Percentiles rank a stretch among this genome's conserved stretches.
These are phyloP conservation scores for Syngnathus scovelli DNA, from an alignment of 2,113 vertebrate species.

Conservation along the genomic window DNA sequence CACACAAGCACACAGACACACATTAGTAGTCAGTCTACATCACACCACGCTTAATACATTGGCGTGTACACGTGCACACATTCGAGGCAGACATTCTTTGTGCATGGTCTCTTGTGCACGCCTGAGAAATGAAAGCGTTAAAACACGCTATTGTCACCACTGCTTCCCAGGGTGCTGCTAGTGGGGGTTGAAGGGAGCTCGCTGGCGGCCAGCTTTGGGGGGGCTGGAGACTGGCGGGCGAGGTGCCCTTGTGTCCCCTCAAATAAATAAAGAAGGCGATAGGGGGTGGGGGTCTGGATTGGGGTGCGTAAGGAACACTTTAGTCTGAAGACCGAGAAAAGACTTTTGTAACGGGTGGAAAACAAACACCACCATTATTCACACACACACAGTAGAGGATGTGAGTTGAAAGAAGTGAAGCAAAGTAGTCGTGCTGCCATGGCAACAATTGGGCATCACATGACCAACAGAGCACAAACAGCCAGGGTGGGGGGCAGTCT, in stretches of 20 bases:
- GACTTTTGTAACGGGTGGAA: conserved; percentile 32
- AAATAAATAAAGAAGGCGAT: conserved; percentile 32
- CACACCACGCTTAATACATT: conserved; percentile 8
- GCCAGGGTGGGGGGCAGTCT: conserved; percentile 21
- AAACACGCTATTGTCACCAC: conserved; percentile 36
- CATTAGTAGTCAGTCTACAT: too few relatives aligned
- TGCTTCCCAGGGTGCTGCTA: conserved; percentile 39
- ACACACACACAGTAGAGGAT: conserved; percentile 12
- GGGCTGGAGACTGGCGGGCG: conserved; percentile 10
- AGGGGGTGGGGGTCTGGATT: background rate
- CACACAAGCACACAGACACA: conserved; percentile 12
- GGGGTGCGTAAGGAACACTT: conserved; percentile 24
- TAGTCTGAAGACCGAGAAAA: conserved; percentile 38
- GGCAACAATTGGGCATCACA: conserved; percentile 61
- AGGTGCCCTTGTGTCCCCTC: conserved; percentile 36
- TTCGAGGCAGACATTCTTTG: conserved; percentile 30
- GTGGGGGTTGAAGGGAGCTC: conserved; percentile 20
- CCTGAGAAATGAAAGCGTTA: conserved; percentile 23
- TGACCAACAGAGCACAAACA: conserved; percentile 17
- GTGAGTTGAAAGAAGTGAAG: conserved; percentile 21
- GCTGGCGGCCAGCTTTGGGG: background rate
- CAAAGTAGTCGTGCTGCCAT: conserved; percentile 44
- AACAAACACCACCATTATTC: conserved; percentile 22
- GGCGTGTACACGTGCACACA: background rate
- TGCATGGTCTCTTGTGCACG: conserved; percentile 24